Base-by-base conservation (phyloP, 2,797 vertebrate species). In the Rallus crepitans region DNA sequence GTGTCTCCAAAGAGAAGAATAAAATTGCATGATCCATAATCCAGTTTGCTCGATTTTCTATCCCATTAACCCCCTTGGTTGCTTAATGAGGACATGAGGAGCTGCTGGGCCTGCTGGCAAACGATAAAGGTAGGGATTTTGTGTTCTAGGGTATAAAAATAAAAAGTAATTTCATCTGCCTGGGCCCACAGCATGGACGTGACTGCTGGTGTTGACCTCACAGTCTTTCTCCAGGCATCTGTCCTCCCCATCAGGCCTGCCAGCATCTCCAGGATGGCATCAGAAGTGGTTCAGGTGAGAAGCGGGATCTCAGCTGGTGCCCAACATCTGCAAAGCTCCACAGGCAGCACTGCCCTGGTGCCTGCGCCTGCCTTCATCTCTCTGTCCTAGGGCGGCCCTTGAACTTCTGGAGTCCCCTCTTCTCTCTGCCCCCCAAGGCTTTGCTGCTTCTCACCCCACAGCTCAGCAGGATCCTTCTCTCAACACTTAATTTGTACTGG, bases 41-140 rank as follows among this genome's bases (percentile, higher is more conserved):
- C 70, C 39, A 65, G 16, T 80, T 93, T 63, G 23, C 31, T 28
- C n/a, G 16, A 63, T 66, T 91, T 84, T 42, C 59, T 66, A 35
- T 72, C 55, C 59, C 53, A 53, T 69, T 50, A 84, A 84, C 9
- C 6, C 8, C 15, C 40, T 78, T 25, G 28, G 56, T 63, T 60
- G 47, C 63, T 92, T 91, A 81, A 90, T 75, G 90, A 86, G 63
- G 70, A 55, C 31, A 65, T 4, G 3, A 47, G 47, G 71, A 92
- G 42, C 68, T 87, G 81, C 78, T 89, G 83, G 65, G 53, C n/a
- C 84, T 60, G 47, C 82, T 75, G 72, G 66, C 1, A 3, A 63
- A 82, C 21, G 70, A 91, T 92, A 91, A 95, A 97, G 76, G 88
- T 75, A 92, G 39, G n/a, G 50, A 25, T 87, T 93, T 95, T 90